A percentile compares a stretch with the other conserved stretches of the same genome.
phyloP scores from a whole-genome alignment of 2,113 vertebrate species.

The Meles meles region DNA sequence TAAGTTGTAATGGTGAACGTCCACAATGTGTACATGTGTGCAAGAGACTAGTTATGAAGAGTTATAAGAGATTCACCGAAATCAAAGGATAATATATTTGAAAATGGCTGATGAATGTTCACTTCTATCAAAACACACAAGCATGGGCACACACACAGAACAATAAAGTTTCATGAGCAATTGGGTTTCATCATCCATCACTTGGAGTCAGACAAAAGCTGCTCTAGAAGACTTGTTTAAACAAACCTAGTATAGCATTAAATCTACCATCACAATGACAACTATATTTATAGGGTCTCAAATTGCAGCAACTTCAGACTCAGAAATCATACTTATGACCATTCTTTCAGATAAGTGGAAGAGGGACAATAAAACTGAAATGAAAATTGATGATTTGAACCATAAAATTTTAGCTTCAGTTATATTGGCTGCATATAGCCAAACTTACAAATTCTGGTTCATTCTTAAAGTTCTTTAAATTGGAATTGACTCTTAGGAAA shows the following conservation, averaged over 20 bases:
- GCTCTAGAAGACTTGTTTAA: background rate
- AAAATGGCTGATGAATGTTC: background rate
- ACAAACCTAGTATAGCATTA: background rate
- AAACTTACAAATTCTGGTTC: constrained; percentile 9
- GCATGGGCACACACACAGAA: background rate
- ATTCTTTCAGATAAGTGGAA: constrained; percentile 16
- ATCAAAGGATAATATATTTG: background rate
- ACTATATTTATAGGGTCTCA: background rate
- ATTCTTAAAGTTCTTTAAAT: constrained; percentile 32
- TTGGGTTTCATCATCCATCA: background rate
- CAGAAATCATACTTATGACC: background rate
- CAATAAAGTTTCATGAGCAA: background rate
- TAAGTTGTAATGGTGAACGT: background rate
- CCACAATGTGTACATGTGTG: too few species aligned
- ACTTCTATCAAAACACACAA: background rate
- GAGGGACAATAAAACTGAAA: constrained; percentile 49
- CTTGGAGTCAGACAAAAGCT: background rate
- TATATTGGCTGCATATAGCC: background rate
- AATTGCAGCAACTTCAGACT: background rate
- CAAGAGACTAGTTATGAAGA: background rate
- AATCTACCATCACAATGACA: background rate
- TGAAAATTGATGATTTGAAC: constrained; percentile 43
- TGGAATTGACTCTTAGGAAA: constrained; percentile 20
- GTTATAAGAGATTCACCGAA: background rate
- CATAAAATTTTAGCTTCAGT: constrained; percentile 43